phyloP scores from a whole-genome alignment of 37 sponge, comb jelly and placozoan species.

The Geodia barretti region DNA sequence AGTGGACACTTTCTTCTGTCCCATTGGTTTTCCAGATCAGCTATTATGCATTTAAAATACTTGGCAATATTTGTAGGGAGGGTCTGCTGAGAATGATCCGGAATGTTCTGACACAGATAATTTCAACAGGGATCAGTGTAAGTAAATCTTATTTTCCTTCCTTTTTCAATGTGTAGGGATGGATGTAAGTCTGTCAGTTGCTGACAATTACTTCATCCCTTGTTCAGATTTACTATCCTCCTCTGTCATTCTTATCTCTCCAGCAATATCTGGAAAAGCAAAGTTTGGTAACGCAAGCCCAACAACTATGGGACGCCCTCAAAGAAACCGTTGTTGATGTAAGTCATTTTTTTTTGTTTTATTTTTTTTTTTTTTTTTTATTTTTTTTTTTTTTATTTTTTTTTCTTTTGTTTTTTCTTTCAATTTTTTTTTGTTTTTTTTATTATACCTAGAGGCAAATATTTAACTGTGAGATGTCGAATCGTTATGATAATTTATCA shows the following conservation, averaged over 20 bases:
- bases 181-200: neutral
- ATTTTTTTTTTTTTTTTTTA: neutral
- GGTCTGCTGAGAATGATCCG: constrained; percentile 82
- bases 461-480: too few relatives aligned
- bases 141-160: constrained; percentile 3
- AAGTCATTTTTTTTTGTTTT: too few relatives aligned
- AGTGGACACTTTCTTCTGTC: too few relatives aligned
- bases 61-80: too few relatives aligned
- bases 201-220: neutral
- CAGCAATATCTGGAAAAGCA: constrained; percentile 61
- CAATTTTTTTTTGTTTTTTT: too few relatives aligned
- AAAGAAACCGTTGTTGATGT: constrained; percentile 9
- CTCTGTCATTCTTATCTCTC: neutral
- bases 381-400: neutral
- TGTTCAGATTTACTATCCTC: neutral
- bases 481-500: too few relatives aligned
- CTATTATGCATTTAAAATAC: too few relatives aligned
- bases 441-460: too few relatives aligned
- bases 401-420: too few relatives aligned
- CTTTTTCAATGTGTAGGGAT: neutral
- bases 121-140: constrained; percentile 67
- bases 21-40: too few relatives aligned
- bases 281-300: constrained; percentile 74
- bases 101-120: constrained; percentile 59
- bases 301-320: constrained; percentile 78